A percentile compares a stretch with the other conserved stretches of the same genome.
Conservation (phyloP, 1,140 invertebrate species). For the Gyrodactylus bullatarudis region DNA sequence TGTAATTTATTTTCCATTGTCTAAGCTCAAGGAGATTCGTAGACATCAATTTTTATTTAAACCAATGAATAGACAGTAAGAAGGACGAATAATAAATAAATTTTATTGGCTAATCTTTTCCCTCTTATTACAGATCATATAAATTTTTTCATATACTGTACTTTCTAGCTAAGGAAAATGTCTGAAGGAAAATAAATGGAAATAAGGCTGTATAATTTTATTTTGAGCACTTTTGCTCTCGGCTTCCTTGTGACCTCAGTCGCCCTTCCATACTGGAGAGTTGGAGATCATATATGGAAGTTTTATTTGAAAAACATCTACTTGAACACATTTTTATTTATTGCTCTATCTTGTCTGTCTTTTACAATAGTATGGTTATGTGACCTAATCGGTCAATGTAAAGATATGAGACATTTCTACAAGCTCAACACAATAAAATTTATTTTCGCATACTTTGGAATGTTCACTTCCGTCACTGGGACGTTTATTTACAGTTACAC, state of each 20-base stretch:
- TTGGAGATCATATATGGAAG: background rate
- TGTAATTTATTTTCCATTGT: too few species aligned
- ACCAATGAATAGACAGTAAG: too few species aligned
- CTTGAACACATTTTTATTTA: background rate
- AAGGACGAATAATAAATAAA: too few species aligned
- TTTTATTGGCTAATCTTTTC: too few species aligned
- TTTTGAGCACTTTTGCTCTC: background rate
- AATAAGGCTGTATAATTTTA: background rate
- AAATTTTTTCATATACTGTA: too few species aligned
- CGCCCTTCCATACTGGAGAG: background rate
- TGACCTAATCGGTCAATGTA: background rate
- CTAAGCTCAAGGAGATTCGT: too few species aligned
- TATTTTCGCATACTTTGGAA: background rate
- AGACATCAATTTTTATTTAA: too few species aligned
- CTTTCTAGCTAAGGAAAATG: background rate
- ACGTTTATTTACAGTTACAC: too few species aligned
- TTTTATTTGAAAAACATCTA: background rate
- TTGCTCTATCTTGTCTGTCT: background rate
- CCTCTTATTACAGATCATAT: too few species aligned
- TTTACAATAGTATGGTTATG: background rate
- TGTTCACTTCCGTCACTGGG: too few species aligned
- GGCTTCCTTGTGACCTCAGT: background rate
- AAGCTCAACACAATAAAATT: background rate
- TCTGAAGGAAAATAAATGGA: background rate
- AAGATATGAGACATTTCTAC: background rate